Evolutionary conservation across 1,140 invertebrate genomes (phyloP), one percentile per base, ranked within the genome.

Genomic region (Argopecten irradians): DNA sequence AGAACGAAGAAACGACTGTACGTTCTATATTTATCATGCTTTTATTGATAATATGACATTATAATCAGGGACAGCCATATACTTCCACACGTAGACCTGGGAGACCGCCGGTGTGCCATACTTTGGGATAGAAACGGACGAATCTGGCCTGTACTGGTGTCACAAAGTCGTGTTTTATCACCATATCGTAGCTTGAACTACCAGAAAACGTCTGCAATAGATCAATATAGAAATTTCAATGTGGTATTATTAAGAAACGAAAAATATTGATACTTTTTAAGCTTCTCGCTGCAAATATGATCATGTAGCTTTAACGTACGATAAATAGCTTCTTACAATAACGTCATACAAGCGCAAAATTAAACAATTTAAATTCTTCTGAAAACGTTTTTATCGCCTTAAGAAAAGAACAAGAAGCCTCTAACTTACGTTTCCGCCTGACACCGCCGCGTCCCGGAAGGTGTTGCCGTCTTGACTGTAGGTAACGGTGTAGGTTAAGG

Each of bases 381-480:
- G 5, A 0, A 0, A 0, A 0, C 0, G 1, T 1, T 71, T 71
- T 28, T 71, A 28, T n/a, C n/a, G n/a, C n/a, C n/a, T n/a, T n/a
- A n/a, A n/a, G n/a, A 16, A 36, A 39, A 34, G 14, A 19, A 85
- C 13, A 46, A n/a, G 9, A 87, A 46, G 34, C 34, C 22, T 1
- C 34, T 19, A 39, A 35, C 34, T 36, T 28, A 11, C 19, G 32
- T 71, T 55, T 39, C 89, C 89, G 34, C 14, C 41, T 11, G 35
- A 32, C 14, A 83, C 88, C 0, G 34, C 82, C 28, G 88, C 88
- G 43, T 87, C 55, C n/a, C 86, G 43, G 33, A 92, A 92, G n/a
- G 19, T 91, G 83, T 92, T 91, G 16, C 91, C 91, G 83, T 91
- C 89, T 3, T 43, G 35, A 71, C 91, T 92, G 88, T 91, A 92